Evolutionary conservation across 2,113 vertebrate genomes (phyloP), one percentile per base, ranked within the genome.

Genomic region (Phaethornis superciliosus): DNA sequence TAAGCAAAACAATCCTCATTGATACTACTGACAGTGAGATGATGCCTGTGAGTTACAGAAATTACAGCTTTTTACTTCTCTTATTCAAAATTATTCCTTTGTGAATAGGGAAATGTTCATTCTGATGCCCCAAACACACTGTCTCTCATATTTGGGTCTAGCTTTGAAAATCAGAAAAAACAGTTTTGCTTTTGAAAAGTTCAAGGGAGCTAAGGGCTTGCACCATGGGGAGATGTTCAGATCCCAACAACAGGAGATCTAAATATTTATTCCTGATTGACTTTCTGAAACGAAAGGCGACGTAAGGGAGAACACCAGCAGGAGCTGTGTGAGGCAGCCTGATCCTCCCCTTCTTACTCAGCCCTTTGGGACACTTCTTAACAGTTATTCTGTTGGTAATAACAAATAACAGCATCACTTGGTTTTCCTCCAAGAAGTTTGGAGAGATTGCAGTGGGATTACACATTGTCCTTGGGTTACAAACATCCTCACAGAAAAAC

Each of bases 401-500:
- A 89, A 92, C 80, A 90, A 96, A 92, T 6, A 95, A 42, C 68
- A 77, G 69, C 88, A 89, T 52, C 2, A 0, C 72, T 86, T 84
- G 80, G 7, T 44, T 67, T 47, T 71, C 35, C 60, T 90, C 94
- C 92, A 81, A 54, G 77, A 23, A 60, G 46, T 86, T 9, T 64
- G 40, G 72, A 64, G 77, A 18, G 79, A 72, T 30, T 94, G 85
- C 78, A 84, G 74, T 9, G 21, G 75, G 75, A 94, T 90, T 84
- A 85, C 59, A 17, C 26, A 0, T 22, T 68, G 59, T 85, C 44
- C 62, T 58, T 42, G 42, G 22, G 46, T 72, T 91, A 28, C 89
- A 90, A 84, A 89, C 49, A 85, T 54, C 67, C 44, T 30, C 52
- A 68, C 49, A 89, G 81, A 89, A 91, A 94, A 96, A 94, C 81